Base-by-base conservation (phyloP, 1,140 invertebrate species). In the Neoseiulus cucumeris region DNA sequence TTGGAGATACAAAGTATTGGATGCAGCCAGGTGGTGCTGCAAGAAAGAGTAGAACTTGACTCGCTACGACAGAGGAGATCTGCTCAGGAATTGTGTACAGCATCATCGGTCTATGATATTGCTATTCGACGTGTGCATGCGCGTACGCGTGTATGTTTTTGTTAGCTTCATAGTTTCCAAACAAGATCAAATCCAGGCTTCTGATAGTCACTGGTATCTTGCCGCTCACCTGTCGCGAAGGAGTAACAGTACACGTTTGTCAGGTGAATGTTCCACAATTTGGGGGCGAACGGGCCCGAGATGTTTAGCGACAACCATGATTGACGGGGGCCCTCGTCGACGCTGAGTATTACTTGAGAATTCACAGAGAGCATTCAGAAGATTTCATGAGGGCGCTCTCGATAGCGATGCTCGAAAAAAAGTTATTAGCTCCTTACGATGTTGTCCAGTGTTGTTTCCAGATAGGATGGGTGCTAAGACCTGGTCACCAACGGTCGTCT, bases 381-480 rank as follows among this genome's bases (percentile, higher is more conserved):
- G 14, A 20, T 17, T 22, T 22, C 18, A 28, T 9, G 14, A 47
- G 5, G 4, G 28, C 4, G 28, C 45, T 6, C 9, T 59, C 1
- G 12, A 18, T 59, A 59, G 14, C 17, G 51, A 6, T 25, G 45
- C n/a, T 33, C 51, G 22, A 14, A 1, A 59, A 1, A 5, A 12
- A 4, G 17, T 4, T 17, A 14, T 59, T 2, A 33, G 25, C 14
- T 59, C 25, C 51, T 59, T 9, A 59, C 51, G 33, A 20, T 59
- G 51, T 9, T 59, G 51, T 6, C 51, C 51, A 17, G 51, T 29
- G 22, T 59, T 59, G 51, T 59, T 59, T 59, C 51, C 51, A 33
- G 51, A 29, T 2, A 59, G 22, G 6, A 25, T 25, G 14, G 51
- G 51, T 20, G 51, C n/a, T 20, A 59, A 2, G 9, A 59, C n/a